phyloP scores from a whole-genome alignment of 23 tunicate species.

The Pegea sp. region DNA sequence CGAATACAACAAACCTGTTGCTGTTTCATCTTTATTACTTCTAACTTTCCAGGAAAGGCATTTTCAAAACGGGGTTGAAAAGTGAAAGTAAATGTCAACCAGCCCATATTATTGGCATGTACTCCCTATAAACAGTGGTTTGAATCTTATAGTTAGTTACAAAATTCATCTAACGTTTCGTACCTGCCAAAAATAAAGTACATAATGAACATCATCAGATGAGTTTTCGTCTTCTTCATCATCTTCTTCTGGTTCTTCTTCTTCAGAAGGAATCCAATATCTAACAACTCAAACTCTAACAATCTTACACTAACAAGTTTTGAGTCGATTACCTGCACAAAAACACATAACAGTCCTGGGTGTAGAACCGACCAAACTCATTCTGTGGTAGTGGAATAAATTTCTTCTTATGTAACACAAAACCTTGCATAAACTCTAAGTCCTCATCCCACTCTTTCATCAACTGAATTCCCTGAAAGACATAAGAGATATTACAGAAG shows the following conservation, averaged over 20 bases:
- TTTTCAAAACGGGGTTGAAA: slow-evolving; percentile 76
- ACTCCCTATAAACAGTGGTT: slow-evolving; percentile 53
- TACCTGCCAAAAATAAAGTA: slow-evolving; percentile 98
- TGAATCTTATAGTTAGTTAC: no score
- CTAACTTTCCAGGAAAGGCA: slow-evolving; percentile 65
- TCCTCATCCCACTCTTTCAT: slow-evolving; percentile 99
- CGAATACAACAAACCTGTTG: slow-evolving; percentile 86
- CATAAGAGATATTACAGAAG: background rate
- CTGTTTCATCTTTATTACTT: slow-evolving; percentile 84
- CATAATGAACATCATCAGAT: slow-evolving; percentile 59
- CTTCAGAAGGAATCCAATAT: slow-evolving; percentile 84
- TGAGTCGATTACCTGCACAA: slow-evolving; percentile 39
- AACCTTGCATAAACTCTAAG: slow-evolving; percentile 92
- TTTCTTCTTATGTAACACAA: slow-evolving; percentile 80
- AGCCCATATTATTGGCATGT: slow-evolving; percentile 90
- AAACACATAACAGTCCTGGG: slow-evolving; percentile 89
- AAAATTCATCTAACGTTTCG: no score
- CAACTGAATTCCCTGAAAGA: slow-evolving; percentile 30
- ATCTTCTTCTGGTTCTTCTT: slow-evolving; percentile 35
- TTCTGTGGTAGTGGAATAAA: slow-evolving; percentile 77
- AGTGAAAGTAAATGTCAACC: slow-evolving; percentile 87
- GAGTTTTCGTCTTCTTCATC: slow-evolving; percentile 73
- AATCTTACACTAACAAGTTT: background rate
- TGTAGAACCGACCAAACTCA: slow-evolving; percentile 84
- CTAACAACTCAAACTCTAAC: slow-evolving; percentile 6